Evolutionary conservation across 2,888 invertebrate genomes (phyloP).

Genomic region (Oasisia sp.): DNA sequence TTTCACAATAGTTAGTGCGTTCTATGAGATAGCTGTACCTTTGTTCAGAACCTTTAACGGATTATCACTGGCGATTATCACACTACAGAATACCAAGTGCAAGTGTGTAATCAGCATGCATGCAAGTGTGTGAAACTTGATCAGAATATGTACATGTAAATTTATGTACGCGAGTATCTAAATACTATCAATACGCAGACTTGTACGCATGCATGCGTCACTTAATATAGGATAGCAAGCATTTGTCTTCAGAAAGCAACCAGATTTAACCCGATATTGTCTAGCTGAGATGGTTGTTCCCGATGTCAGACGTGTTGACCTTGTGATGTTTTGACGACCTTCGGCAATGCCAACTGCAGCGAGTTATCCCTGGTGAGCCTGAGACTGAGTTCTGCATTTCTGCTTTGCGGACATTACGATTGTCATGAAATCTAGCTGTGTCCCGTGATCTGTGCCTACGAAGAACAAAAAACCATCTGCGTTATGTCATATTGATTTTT

Average conservation of each 20-base stretch:
- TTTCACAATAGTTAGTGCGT: no score
- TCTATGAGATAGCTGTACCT: no score
- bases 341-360: neutral
- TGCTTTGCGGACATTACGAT: neutral
- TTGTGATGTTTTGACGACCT: neutral
- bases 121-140: no score
- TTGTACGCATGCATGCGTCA: no score
- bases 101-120: no score
- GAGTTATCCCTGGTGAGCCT: neutral
- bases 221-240: neutral
- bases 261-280: neutral
- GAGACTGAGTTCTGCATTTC: neutral
- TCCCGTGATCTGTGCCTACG: neutral
- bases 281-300: neutral
- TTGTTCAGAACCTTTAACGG: no score
- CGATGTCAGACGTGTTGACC: neutral
- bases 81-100: no score
- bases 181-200: no score
- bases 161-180: no score
- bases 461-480: neutral
- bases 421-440: neutral
- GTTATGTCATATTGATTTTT: constrained; percentile 17
- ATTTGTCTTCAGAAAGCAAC: neutral
- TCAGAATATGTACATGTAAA: no score
- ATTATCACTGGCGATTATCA: no score